phyloP scores from a whole-genome alignment of 2,113 vertebrate species.

The Rafetus swinhoei region DNA sequence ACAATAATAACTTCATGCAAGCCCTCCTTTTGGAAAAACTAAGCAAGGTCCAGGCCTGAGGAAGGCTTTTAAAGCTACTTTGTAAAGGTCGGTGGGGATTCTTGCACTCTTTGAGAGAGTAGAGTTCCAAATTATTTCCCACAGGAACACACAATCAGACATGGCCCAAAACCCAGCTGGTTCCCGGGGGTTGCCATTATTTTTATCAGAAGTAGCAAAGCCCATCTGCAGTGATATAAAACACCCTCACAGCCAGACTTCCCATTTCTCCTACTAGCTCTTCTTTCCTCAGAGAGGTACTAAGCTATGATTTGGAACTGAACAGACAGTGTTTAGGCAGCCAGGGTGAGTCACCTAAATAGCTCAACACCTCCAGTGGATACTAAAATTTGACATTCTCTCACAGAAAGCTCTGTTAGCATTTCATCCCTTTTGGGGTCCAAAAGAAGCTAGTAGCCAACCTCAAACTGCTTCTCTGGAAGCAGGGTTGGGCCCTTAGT shows the following conservation, averaged over 20 bases:
- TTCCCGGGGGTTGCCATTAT: background rate
- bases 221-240: background rate
- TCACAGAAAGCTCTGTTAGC: rapidly evolving
- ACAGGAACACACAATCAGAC: background rate
- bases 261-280: background rate
- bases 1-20: background rate
- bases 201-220: background rate
- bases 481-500: background rate
- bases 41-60: rapidly evolving
- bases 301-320: background rate
- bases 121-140: background rate
- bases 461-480: background rate
- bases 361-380: background rate
- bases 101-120: rapidly evolving
- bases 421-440: background rate
- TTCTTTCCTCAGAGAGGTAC: background rate
- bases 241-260: too few species aligned
- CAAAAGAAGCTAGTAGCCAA: background rate
- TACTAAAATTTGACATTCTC: background rate
- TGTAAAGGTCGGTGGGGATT: rapidly evolving
- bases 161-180: rapidly evolving
- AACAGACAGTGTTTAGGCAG: background rate
- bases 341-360: background rate
- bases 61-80: background rate
- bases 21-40: background rate